Percentiles rank a stretch among this genome's conserved stretches.
phyloP scores from a whole-genome alignment of 92 coral and sea anemone species.

The Anthopleura xanthogrammica region DNA sequence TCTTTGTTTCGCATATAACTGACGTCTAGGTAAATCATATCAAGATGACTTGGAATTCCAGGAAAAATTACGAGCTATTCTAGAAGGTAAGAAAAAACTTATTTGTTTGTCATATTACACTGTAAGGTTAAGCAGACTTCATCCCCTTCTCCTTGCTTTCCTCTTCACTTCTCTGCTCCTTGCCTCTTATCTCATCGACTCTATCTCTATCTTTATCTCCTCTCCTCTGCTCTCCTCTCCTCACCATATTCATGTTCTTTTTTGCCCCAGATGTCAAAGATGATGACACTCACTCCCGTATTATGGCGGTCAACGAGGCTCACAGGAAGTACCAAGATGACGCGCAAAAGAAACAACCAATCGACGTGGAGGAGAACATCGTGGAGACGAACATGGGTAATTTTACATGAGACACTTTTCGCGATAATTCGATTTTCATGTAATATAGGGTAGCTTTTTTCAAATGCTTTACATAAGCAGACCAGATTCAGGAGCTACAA shows the following conservation, averaged over 20 bases:
- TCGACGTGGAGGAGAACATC: constrained; percentile 32
- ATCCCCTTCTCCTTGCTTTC: background rate
- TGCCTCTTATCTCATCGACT: too few species aligned
- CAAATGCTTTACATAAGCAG: too few species aligned
- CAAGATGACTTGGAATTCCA: constrained; percentile 15
- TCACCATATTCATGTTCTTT: background rate
- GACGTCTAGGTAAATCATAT: constrained; percentile 14
- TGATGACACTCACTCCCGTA: constrained; percentile 26
- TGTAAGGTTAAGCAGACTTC: too few species aligned
- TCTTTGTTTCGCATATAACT: background rate
- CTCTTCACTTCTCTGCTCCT: background rate
- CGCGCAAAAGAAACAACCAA: background rate
- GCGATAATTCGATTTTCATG: too few species aligned
- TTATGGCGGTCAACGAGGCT: constrained; percentile 32
- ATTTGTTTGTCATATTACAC: too few species aligned
- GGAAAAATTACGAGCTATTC: background rate
- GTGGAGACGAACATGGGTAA: constrained; percentile 31
- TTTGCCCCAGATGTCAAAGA: constrained; percentile 4
- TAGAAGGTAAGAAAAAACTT: constrained; percentile 7
- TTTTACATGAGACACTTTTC: background rate
- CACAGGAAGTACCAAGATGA: constrained; percentile 24
- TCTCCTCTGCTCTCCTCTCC: background rate
- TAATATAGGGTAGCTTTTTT: too few species aligned
- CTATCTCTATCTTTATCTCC: too few species aligned
- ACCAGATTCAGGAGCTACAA: too few species aligned